These are phyloP conservation scores for Eidolon helvum DNA, from an alignment of 2,113 vertebrate genomes.

Conservation along the genomic window DNA sequence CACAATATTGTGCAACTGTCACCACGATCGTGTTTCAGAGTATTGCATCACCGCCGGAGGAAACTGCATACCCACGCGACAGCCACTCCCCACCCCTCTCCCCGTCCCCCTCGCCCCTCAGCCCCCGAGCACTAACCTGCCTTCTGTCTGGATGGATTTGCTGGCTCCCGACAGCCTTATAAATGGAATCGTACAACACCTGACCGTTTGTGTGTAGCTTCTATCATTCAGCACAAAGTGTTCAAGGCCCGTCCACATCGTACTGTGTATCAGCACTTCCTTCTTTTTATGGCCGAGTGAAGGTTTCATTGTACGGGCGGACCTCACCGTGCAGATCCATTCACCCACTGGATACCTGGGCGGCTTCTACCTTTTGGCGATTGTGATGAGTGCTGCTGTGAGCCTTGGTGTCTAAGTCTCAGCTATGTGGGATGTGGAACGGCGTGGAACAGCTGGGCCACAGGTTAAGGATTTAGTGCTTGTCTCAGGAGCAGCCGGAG, in stretches of 20 bases:
- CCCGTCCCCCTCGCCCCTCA: no score
- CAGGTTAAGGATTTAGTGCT: background rate
- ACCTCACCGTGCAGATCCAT: no score
- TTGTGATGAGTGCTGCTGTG: rapidly evolving
- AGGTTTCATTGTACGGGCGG: rapidly evolving
- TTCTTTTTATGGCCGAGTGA: background rate
- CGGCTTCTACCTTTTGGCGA: background rate
- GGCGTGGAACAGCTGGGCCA: background rate
- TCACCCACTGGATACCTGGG: rapidly evolving
- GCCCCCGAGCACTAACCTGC: background rate
- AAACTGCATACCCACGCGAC: no score
- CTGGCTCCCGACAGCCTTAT: background rate
- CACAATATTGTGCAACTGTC: no score
- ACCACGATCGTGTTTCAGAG: background rate
- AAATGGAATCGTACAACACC: rapidly evolving
- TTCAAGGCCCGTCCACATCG: background rate
- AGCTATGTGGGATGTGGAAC: rapidly evolving
- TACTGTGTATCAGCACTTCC: rapidly evolving
- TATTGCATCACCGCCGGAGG: background rate
- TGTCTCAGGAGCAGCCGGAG: background rate
- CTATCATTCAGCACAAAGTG: rapidly evolving
- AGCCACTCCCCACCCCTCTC: no score
- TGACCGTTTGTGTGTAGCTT: background rate
- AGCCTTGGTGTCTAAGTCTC: rapidly evolving
- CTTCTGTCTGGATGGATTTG: background rate